These are phyloP conservation scores for Pelusios castaneus DNA, from an alignment of 2,113 vertebrate species.

Conservation along the genomic window DNA sequence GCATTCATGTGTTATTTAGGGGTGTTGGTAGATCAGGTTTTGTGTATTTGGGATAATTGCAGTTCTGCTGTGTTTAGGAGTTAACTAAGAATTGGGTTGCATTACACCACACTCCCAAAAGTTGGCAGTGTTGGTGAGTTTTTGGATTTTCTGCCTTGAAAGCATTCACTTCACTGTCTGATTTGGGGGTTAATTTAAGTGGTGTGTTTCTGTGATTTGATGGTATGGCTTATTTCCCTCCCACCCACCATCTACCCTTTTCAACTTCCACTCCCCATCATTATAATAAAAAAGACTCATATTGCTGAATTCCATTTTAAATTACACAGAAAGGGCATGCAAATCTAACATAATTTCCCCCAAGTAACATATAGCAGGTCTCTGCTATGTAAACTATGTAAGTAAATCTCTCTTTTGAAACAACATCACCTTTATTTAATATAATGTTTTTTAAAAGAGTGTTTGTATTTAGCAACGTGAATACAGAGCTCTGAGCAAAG, in stretches of 20 bases:
- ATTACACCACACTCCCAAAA: background rate
- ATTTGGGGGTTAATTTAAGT: constrained; percentile 5
- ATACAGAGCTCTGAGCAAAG: background rate
- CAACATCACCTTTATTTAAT: constrained; percentile 55
- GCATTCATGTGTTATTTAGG: background rate
- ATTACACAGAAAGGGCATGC: constrained; percentile 43
- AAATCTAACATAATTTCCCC: constrained; percentile 57
- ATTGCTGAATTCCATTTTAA: constrained; percentile 53
- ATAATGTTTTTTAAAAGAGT: constrained; percentile 11
- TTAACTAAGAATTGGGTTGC: background rate
- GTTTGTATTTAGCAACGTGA: constrained; percentile 6
- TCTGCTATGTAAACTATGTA: constrained; percentile 46
- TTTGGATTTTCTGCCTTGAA: background rate
- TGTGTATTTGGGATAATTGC: background rate
- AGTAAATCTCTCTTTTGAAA: constrained; percentile 46
- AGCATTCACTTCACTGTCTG: background rate
- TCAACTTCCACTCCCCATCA: background rate
- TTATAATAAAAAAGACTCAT: constrained; percentile 12
- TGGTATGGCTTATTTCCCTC: constrained; percentile 17
- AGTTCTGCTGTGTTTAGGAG: background rate
- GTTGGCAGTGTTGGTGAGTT: background rate
- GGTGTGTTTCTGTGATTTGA: constrained; percentile 17
- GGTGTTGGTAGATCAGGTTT: background rate
- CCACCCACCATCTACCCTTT: background rate
- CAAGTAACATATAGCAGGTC: constrained; percentile 47